These are phyloP conservation scores for Rousettus madagascariensis DNA, from an alignment of 2,797 vertebrate species.

Conservation along the genomic window DNA sequence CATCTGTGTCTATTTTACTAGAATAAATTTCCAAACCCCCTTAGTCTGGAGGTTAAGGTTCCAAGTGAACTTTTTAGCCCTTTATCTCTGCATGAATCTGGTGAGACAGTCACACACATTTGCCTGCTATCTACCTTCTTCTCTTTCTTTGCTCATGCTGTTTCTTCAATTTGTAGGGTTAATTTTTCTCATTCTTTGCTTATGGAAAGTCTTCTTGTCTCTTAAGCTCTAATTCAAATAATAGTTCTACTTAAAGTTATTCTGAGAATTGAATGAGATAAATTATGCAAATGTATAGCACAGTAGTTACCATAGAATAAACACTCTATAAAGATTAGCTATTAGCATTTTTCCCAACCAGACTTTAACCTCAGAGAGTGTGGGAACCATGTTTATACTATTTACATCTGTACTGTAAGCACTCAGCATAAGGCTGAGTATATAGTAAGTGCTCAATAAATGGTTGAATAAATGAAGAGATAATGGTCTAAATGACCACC, in stretches of 20 bases:
- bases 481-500: neutral
- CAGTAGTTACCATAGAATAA: neutral
- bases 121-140: neutral
- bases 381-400: neutral
- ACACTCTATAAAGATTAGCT: neutral
- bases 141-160: neutral
- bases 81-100: neutral
- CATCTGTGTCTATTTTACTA: neutral
- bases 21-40: neutral
- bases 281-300: neutral
- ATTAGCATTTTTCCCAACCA: neutral
- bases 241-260: neutral
- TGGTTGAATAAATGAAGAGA: neutral
- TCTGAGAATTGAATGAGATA: neutral
- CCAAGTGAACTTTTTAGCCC: neutral
- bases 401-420: neutral
- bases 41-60: neutral
- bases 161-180: neutral
- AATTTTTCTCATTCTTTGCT: neutral
- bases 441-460: neutral
- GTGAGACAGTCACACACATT: neutral
- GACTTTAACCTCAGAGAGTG: neutral
- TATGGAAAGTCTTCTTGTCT: conserved; percentile 7
- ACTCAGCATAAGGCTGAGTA: neutral
- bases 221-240: conserved; percentile 12